These are phyloP conservation scores for Cnemophilus loriae DNA, from an alignment of 2,113 vertebrate species.

Conservation along the genomic window DNA sequence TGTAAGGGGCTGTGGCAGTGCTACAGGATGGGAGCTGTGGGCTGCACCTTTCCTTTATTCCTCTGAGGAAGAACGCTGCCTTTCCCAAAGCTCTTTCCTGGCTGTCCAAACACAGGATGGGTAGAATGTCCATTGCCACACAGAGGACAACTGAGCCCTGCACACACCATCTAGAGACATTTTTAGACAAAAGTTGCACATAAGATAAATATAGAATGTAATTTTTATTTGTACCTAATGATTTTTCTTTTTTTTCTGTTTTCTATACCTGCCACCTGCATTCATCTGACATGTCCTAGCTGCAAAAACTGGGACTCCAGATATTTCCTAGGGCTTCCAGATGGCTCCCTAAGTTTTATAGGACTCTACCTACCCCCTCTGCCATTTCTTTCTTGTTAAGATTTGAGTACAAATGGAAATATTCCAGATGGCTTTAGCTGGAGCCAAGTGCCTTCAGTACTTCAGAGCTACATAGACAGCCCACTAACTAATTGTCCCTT, in stretches of 20 bases:
- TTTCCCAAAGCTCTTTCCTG: background rate
- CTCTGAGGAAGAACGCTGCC: background rate
- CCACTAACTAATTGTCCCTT: conserved; percentile 46
- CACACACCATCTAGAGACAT: background rate
- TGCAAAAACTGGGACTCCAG: background rate
- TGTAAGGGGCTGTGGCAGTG: background rate
- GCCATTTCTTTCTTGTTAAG: conserved; percentile 37
- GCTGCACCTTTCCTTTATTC: background rate
- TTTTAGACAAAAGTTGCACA: background rate
- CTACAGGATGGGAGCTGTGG: fast-evolving
- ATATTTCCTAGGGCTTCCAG: conserved; percentile 14
- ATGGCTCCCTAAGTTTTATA: conserved; percentile 5
- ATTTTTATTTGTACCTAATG: background rate
- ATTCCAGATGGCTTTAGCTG: conserved; percentile 52
- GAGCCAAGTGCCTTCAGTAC: conserved; percentile 48
- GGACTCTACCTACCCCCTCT: conserved; percentile 18
- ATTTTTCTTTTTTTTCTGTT: background rate
- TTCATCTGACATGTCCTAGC: background rate
- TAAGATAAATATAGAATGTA: background rate
- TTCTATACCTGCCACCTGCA: background rate
- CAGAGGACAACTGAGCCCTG: background rate
- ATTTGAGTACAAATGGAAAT: conserved; percentile 50
- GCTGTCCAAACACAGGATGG: no score
- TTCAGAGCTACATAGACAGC: background rate
- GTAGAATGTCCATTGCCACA: no score